Base-by-base conservation (phyloP, 2,113 vertebrate genomes). In the Podarcis muralis region DNA sequence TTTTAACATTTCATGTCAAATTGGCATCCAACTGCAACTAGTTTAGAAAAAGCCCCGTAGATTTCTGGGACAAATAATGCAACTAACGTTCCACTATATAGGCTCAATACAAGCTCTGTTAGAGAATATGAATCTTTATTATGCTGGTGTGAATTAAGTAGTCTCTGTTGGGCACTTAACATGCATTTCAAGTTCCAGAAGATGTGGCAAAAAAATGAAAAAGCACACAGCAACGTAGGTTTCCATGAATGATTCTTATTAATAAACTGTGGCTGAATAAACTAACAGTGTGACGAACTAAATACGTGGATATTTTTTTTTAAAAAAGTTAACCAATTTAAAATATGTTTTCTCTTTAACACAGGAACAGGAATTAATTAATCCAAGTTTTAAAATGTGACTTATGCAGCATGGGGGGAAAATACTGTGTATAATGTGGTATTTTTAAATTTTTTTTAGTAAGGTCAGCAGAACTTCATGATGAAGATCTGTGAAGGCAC, bases 51-150 rank as follows among this genome's bases (percentile, higher is more conserved):
- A 89, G 75, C 3, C 0, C 7, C 57, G 83, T 30, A 87, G 13
- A 22, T 92, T 90, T 85, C 62, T 91, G 84, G 83, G 69, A 81
- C 72, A 89, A 86, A 40, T 48, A 62, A 65, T 92, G 35, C 75
- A 87, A 62, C 25, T 30, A 1, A 0, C 5, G 3, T 37, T 27
- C 40, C 86, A 77, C 86, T 84, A 25, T 1, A 0, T 13, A 48
- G 48, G 13, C 76, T 87, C 68, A 84, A 43, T 68, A 23, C 57
- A 59, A 37, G 53, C 68, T 71, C 75, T 87, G 81, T 76, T 79
- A 81, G 32, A 86, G 25, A 85, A 85, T 15, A n/a, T 4, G 43
- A 53, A 53, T 59, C 30, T 22, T 35, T 83, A 43, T 76, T 69
- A 27, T 86, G 88, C 66, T 89, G 6, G 57, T 57, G 53, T 59